These are phyloP conservation scores for Stenodera caucasica DNA, from an alignment of 2,888 invertebrate species.

Conservation along the genomic window DNA sequence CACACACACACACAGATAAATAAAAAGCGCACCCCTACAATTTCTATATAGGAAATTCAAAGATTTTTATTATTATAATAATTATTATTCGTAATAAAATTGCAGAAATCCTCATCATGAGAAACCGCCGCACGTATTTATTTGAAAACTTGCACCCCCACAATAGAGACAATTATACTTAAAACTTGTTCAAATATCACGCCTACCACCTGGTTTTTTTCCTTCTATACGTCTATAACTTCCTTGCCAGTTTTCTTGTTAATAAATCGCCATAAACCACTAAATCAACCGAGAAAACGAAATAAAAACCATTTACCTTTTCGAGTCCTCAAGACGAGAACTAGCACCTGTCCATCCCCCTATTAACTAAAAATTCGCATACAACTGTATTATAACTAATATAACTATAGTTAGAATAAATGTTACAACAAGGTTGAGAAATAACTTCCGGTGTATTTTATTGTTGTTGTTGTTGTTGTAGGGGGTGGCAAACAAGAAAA, in stretches of 20 bases:
- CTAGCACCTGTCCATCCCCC: slow-evolving; percentile 1
- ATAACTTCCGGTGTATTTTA: slow-evolving; percentile 6
- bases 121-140: neutral
- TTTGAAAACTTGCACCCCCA: neutral
- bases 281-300: slow-evolving; percentile 5
- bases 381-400: neutral
- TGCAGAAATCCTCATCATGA: neutral
- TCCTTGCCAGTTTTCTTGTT: slow-evolving; percentile 6
- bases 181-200: slow-evolving; percentile 46
- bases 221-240: slow-evolving; percentile 11
- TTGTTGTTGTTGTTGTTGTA: neutral
- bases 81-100: slow-evolving; percentile 5
- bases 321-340: slow-evolving; percentile 3
- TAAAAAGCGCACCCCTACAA: neutral
- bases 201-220: slow-evolving; percentile 51
- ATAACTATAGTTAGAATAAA: slow-evolving; percentile 1
- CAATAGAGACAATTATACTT: slow-evolving; percentile 1
- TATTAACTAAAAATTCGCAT: slow-evolving; percentile 6
- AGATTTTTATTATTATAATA: neutral
- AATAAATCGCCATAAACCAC: slow-evolving; percentile 4
- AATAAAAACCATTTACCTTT: neutral
- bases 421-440: slow-evolving; percentile 4
- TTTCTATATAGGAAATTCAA: neutral
- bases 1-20: neutral
- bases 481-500: slow-evolving; percentile 5